phyloP scores from a whole-genome alignment of 2,888 invertebrate genomes.

The Teinopalpus imperialis region DNA sequence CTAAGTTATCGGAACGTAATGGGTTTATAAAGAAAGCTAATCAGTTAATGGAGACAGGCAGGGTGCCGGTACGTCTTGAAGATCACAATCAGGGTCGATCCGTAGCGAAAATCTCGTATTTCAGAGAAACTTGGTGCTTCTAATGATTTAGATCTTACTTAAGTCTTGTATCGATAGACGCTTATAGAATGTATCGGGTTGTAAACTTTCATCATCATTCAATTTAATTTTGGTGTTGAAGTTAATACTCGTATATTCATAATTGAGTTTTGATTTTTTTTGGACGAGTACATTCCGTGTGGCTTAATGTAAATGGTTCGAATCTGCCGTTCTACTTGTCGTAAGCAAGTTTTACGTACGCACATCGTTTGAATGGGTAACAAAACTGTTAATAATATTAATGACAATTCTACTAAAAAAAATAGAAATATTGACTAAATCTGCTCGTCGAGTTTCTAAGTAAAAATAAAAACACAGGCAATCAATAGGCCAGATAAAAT shows the following conservation, averaged over 20 bases:
- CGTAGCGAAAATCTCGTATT: constrained; percentile 29
- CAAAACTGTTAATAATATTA: no score
- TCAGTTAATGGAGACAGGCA: constrained; percentile 64
- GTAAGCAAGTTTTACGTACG: no score
- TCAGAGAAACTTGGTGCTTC: constrained; percentile 24
- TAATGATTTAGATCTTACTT: constrained; percentile 22
- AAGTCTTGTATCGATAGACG: constrained; percentile 9
- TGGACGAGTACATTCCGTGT: no score
- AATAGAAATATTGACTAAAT: constrained; percentile 48
- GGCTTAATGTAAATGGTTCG: no score
- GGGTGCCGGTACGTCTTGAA: constrained; percentile 46
- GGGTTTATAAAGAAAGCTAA: constrained; percentile 50
- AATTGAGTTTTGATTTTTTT: no score
- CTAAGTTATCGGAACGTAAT: constrained; percentile 42
- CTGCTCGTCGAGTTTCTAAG: constrained; percentile 54
- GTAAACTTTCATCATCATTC: constrained; percentile 4
- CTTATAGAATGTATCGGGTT: neutral
- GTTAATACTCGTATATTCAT: no score
- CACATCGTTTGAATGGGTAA: no score
- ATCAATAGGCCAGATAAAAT: constrained; percentile 74
- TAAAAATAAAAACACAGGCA: constrained; percentile 75
- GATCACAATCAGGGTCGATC: constrained; percentile 52
- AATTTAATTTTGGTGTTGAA: constrained; percentile 39
- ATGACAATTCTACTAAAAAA: no score
- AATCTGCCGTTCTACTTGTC: no score